Conservation (phyloP, 2,888 invertebrate genomes). For the Tiliacea citrago region DNA sequence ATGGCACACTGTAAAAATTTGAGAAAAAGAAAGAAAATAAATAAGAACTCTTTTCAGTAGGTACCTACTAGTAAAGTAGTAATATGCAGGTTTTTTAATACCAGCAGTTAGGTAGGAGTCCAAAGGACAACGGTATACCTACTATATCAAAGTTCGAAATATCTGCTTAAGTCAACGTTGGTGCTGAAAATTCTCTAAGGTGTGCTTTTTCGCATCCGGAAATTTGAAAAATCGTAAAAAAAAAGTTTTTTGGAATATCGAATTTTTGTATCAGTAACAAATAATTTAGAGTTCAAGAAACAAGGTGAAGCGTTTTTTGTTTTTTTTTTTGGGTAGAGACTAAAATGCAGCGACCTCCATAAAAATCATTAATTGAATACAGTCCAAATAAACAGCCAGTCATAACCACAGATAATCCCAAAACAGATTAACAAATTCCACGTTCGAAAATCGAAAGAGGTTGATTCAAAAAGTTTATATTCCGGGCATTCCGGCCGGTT, state of each 20-base stretch:
- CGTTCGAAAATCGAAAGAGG: conserved; percentile 61
- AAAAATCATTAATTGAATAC: conserved; percentile 25
- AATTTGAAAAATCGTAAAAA: too few relatives aligned
- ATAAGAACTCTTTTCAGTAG: background rate
- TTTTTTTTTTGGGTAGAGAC: background rate
- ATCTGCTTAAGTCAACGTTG: background rate
- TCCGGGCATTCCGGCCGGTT: conserved; percentile 74
- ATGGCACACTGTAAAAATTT: background rate
- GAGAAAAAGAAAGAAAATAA: background rate
- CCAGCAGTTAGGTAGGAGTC: background rate
- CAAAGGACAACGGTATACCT: background rate
- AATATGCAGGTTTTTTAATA: too few relatives aligned
- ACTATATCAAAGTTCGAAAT: background rate
- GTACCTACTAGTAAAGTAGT: background rate
- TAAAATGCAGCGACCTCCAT: background rate
- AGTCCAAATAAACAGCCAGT: conserved; percentile 20
- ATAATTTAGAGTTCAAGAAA: background rate
- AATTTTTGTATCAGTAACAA: background rate
- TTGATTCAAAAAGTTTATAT: conserved; percentile 79
- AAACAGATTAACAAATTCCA: conserved; percentile 69
- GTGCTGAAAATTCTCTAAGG: background rate
- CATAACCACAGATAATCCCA: conserved; percentile 58
- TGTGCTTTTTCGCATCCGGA: background rate
- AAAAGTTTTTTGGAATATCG: background rate
- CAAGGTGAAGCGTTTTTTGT: background rate